Conservation (phyloP, 2,113 vertebrate species). For the Uria aalge region DNA sequence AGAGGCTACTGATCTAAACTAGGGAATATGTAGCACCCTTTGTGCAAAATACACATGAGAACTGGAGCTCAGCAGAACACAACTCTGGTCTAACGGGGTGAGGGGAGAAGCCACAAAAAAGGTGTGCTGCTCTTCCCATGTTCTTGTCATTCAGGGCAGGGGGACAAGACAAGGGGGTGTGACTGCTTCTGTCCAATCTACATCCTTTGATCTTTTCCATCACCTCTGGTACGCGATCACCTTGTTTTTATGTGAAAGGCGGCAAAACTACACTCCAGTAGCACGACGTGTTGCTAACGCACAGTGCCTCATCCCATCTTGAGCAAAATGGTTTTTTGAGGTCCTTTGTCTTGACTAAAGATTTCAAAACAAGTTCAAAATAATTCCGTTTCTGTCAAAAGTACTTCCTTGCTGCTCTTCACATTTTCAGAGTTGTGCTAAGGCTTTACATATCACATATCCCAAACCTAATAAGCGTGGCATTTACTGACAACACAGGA, state of each 20-base stretch:
- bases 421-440: not conserved
- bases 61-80: not conserved
- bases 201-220: not conserved
- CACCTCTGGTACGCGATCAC: not conserved
- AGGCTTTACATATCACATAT: not conserved
- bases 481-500: not conserved
- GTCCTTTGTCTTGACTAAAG: not conserved
- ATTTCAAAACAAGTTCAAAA: not conserved
- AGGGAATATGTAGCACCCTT: accelerated
- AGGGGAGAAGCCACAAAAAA: not conserved
- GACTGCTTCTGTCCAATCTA: not conserved
- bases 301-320: not conserved
- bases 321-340: not conserved
- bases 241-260: not conserved
- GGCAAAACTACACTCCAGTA: not conserved
- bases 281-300: accelerated
- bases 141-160: not conserved
- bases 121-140: not conserved
- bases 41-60: not conserved
- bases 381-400: not conserved
- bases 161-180: not conserved
- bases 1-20: not conserved
- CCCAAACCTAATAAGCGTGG: not conserved
- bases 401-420: not conserved
- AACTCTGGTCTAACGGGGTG: not conserved